Evolutionary conservation across 2,888 invertebrate genomes (phyloP).

Genomic region (Ophonus ardosiacus): DNA sequence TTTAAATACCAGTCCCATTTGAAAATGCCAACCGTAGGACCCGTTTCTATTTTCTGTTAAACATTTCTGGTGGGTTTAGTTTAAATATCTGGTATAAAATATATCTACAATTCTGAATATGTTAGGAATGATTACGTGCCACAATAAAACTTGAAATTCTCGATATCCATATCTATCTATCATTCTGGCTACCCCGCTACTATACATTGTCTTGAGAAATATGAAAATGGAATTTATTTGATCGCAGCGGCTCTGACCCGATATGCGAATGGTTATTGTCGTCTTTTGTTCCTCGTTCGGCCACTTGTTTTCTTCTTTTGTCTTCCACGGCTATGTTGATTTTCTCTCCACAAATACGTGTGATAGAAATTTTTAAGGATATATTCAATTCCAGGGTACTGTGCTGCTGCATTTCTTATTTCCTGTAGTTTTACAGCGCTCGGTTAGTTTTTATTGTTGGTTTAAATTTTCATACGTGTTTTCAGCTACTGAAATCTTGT

Average conservation of each 20-base stretch:
- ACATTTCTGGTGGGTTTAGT: neutral
- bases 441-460: neutral
- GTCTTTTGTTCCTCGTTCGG: constrained; percentile 47
- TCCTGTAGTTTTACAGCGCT: neutral
- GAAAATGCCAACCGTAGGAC: too few species aligned
- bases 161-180: neutral
- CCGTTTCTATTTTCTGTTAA: too few species aligned
- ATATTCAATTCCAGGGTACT: neutral
- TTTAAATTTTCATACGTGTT: neutral
- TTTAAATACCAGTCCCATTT: too few species aligned
- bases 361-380: constrained; percentile 10
- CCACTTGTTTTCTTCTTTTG: constrained; percentile 38
- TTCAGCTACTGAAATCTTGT: too few species aligned
- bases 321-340: constrained; percentile 35
- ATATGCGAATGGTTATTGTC: constrained; percentile 56
- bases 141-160: neutral
- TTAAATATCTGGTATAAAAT: neutral
- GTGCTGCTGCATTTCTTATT: neutral
- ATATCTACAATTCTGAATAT: neutral
- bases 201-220: constrained; percentile 46
- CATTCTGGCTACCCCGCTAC: neutral
- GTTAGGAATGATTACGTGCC: neutral
- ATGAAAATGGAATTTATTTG: constrained; percentile 59
- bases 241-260: constrained; percentile 48
- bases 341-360: constrained; percentile 13